Conservation (phyloP, 2,113 vertebrate genomes). For the Ageneiosus marmoratus region DNA sequence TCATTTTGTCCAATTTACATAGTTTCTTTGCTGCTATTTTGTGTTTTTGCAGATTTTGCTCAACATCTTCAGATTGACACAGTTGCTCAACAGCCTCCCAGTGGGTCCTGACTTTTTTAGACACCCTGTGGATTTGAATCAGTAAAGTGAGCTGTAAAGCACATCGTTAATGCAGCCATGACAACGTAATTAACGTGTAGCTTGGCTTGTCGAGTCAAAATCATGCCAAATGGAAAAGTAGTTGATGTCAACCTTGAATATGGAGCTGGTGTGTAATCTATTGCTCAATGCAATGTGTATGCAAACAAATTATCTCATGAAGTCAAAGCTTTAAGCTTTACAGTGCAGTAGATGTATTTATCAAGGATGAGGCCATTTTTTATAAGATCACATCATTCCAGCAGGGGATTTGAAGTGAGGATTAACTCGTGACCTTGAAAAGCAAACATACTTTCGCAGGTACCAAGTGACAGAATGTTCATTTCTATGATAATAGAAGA, state of each 20-base stretch:
- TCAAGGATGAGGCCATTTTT: no score
- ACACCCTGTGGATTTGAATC: not conserved
- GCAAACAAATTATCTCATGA: not conserved
- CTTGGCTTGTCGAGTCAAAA: not conserved
- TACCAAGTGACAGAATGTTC: not conserved
- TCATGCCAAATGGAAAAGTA: not conserved
- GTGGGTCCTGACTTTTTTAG: not conserved
- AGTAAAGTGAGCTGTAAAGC: not conserved
- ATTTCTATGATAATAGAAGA: constrained; percentile 2
- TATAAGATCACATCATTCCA: not conserved
- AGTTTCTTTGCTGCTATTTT: no score
- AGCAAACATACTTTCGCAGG: not conserved
- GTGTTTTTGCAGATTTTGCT: no score
- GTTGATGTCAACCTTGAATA: not conserved
- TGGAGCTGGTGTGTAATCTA: not conserved
- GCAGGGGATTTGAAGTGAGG: not conserved
- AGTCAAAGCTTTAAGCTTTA: not conserved
- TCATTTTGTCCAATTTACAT: no score
- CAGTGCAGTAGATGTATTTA: not conserved
- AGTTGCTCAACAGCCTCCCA: not conserved
- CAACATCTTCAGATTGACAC: not conserved
- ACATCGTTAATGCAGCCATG: not conserved
- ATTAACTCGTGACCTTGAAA: constrained; percentile 9
- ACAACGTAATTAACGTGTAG: not conserved
- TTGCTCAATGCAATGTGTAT: not conserved